A percentile compares a stretch with the other conserved stretches of the same genome.
These are phyloP conservation scores for Homarus gammarus DNA, from an alignment of 2,888 invertebrate species.

Conservation along the genomic window DNA sequence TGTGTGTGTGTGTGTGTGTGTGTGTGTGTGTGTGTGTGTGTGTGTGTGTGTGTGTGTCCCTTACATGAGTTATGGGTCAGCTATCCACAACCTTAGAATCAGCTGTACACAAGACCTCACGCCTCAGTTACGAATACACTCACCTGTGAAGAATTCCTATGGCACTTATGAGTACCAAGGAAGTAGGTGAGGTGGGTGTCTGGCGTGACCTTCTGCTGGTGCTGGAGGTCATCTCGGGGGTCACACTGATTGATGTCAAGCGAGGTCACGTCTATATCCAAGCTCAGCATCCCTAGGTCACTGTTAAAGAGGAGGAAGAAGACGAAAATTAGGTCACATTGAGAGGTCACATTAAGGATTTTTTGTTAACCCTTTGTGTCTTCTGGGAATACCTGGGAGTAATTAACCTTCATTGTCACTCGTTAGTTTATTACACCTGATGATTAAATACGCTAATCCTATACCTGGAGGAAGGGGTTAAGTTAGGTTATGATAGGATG, in stretches of 20 bases:
- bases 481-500: too few species aligned
- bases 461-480: too few species aligned
- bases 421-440: too few species aligned
- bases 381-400: too few species aligned
- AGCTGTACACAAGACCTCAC: too few species aligned
- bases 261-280: conserved; percentile 60
- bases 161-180: conserved; percentile 42
- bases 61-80: too few species aligned
- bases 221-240: background rate
- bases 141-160: conserved; percentile 25
- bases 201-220: background rate
- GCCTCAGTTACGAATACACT: background rate
- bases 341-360: too few species aligned
- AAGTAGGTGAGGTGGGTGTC: conserved; percentile 36
- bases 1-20: conserved; percentile 24
- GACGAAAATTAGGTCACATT: background rate
- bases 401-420: too few species aligned
- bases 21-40: background rate
- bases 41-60: background rate
- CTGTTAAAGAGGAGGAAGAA: background rate
- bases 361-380: too few species aligned
- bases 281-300: conserved; percentile 30
- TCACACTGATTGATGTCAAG: conserved; percentile 74
- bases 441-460: too few species aligned
- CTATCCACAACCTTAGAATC: too few species aligned